Base-by-base conservation (phyloP, 2,888 invertebrate species). In the Heteromyza rotundicornis region DNA sequence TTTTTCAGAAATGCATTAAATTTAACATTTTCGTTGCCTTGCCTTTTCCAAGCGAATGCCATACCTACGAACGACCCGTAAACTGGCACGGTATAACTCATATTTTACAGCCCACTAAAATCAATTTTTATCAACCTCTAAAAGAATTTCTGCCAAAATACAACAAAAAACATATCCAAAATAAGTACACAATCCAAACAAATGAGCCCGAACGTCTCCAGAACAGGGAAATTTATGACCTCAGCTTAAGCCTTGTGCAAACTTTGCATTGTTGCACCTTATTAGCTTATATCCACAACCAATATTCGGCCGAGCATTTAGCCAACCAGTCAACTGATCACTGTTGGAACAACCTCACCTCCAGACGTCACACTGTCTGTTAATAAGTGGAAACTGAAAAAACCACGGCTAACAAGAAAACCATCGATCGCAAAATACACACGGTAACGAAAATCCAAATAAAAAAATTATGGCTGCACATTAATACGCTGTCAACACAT, bases 401-500 rank as follows among this genome's bases (percentile, higher is more conserved):
- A 24, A 22, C 16, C 10, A 16, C 24, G 32, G 7, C 47, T 47
- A 47, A 47, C 47, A 47, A 47, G 47, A n/a, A 53, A 40, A 10
- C 49, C 23, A 8, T 44, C 36, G n/a, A 14, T 32, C 19, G 17
- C n/a, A 19, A 20, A 54, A 35, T 17, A n/a, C 54, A 10, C 54
- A 54, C 20, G 14, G 35, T 2, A 12, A 35, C 36, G n/a, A 20
- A 36, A 17, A 12, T 40, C 50, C n/a, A 53, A 20, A 23, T n/a
- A 14, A 14, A 16, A 53, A 68, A 80, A 77, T 77, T 78, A 80
- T 80, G 68, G 71, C 73, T 64, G 58, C 64, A 74, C 78, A 79
- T 80, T 79, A 77, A 79, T 78, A 79, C 75, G 77, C 79, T 79
- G 79, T 79, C 79, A 79, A 80, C 79, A 79, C 79, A 72, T 78